Conservation (phyloP, 1,140 invertebrate genomes). For the Elymnias hypermnestra region DNA sequence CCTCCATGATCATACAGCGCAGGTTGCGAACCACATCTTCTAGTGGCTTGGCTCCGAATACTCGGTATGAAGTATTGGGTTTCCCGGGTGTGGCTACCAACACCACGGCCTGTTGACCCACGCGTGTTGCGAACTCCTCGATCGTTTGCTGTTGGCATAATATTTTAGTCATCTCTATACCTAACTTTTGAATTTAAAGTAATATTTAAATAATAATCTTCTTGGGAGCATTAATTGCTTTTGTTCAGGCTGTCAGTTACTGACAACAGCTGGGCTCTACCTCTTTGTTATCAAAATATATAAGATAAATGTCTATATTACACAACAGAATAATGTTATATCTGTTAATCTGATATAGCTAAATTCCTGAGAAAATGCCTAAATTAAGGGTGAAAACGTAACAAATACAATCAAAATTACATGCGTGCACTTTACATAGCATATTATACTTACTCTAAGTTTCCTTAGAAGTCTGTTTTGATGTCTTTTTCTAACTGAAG, state of each 20-base stretch:
- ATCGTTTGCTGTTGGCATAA: slow-evolving; percentile 93
- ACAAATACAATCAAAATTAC: not conserved
- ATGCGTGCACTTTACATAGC: not conserved
- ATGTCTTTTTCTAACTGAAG: slow-evolving; percentile 96
- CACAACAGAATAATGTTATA: too few species aligned
- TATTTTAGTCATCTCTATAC: too few species aligned
- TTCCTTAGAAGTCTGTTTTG: slow-evolving; percentile 95
- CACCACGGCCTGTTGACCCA: slow-evolving; percentile 98
- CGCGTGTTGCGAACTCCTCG: slow-evolving; percentile 96
- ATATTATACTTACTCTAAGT: slow-evolving; percentile 80
- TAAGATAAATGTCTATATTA: too few species aligned
- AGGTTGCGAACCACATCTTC: slow-evolving; percentile 97
- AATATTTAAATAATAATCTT: too few species aligned
- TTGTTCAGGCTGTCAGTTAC: too few species aligned
- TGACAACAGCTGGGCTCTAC: too few species aligned
- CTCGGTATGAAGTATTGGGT: slow-evolving; percentile 95
- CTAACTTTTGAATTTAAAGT: too few species aligned
- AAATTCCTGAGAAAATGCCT: too few species aligned
- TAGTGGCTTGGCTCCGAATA: slow-evolving; percentile 97
- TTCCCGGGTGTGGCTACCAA: slow-evolving; percentile 98
- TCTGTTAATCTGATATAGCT: too few species aligned
- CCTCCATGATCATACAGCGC: slow-evolving; percentile 93
- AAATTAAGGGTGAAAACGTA: too few species aligned
- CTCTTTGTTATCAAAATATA: too few species aligned
- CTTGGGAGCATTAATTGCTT: too few species aligned